Evolutionary conservation across 2,888 invertebrate genomes (phyloP).

Genomic region (Dugesia japonica): DNA sequence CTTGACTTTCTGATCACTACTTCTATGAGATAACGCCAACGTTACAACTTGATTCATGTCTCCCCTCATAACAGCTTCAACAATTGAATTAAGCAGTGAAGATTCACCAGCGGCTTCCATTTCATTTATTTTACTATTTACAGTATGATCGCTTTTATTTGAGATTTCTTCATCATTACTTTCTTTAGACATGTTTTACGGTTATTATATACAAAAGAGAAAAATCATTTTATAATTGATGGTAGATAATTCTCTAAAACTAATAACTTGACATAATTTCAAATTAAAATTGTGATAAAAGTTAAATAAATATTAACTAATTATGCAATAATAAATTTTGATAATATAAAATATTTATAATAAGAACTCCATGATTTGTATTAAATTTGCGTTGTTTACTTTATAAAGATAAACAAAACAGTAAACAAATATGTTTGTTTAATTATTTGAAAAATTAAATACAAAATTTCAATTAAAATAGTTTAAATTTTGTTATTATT

Average conservation of each 20-base stretch:
- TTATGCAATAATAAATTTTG: background rate
- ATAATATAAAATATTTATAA: background rate
- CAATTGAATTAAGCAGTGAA: background rate
- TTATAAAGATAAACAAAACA: background rate
- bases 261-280: background rate
- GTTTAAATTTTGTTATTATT: no score
- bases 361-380: constrained; percentile 1
- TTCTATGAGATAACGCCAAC: background rate
- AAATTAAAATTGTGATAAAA: background rate
- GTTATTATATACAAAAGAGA: background rate
- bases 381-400: constrained; percentile 16
- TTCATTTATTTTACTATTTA: background rate
- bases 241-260: background rate
- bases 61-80: background rate
- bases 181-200: background rate
- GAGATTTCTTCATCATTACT: background rate
- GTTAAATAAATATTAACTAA: background rate
- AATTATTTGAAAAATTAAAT: no score
- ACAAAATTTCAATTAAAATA: no score
- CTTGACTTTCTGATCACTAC: background rate
- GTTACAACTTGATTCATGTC: constrained; percentile 9
- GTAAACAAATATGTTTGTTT: constrained; percentile 10
- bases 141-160: background rate
- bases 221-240: background rate
- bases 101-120: background rate